These are phyloP conservation scores for Metalampra italica DNA, from an alignment of 2,888 invertebrate genomes.

Conservation along the genomic window DNA sequence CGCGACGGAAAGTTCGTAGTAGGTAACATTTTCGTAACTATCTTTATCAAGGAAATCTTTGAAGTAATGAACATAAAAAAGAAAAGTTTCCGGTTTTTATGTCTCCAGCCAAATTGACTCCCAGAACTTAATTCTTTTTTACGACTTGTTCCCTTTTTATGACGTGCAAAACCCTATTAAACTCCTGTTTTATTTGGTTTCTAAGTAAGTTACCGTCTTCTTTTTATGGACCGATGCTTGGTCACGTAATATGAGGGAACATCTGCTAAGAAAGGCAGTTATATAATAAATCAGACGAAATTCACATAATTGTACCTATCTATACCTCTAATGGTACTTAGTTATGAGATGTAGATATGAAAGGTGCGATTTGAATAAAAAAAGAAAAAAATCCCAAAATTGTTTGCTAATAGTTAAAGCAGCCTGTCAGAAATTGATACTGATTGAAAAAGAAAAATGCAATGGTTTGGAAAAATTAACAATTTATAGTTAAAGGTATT, in stretches of 20 bases:
- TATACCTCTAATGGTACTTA: too few relatives aligned
- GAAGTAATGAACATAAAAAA: slow-evolving; percentile 18
- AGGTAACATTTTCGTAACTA: not conserved
- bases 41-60: slow-evolving; percentile 4
- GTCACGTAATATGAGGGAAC: slow-evolving; percentile 14
- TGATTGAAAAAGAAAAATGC: too few relatives aligned
- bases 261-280: slow-evolving; percentile 4
- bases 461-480: too few relatives aligned
- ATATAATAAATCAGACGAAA: not conserved
- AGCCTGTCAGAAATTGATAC: too few relatives aligned
- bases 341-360: too few relatives aligned
- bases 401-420: too few relatives aligned
- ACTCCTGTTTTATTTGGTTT: slow-evolving; percentile 21
- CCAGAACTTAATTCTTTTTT: slow-evolving; percentile 26
- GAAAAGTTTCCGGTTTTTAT: slow-evolving; percentile 21
- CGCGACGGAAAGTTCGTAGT: too few relatives aligned
- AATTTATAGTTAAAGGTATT: too few relatives aligned
- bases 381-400: too few relatives aligned
- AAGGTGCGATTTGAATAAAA: too few relatives aligned
- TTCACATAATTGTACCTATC: too few relatives aligned
- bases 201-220: slow-evolving; percentile 13
- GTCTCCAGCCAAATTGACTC: slow-evolving; percentile 22
- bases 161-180: slow-evolving; percentile 26
- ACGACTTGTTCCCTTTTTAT: slow-evolving; percentile 28
- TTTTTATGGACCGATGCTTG: slow-evolving; percentile 10